Base-by-base conservation (phyloP, 1,140 invertebrate genomes). In the Galleria mellonella region DNA sequence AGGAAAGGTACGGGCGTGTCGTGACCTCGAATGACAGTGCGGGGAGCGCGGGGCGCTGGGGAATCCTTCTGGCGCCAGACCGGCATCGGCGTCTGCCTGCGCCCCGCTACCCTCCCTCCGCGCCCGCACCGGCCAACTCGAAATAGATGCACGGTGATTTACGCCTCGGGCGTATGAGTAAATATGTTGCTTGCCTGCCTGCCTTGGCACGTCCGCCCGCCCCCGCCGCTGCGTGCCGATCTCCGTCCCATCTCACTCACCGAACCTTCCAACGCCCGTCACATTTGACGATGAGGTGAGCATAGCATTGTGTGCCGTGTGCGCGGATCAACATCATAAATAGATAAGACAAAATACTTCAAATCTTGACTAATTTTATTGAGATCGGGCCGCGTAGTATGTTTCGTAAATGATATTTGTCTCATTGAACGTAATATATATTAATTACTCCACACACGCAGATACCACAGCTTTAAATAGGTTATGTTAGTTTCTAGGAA, bases 11-110 rank as follows among this genome's bases (percentile, higher is more conserved):
- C 55, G 64, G 70, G 70, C 63, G 70, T 65, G 62, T 62, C 47
- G 71, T 64, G 72, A 74, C 70, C 70, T 72, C 70, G 72, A 59
- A 48, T 51, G 57, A 36, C 32, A 54, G 41, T 23, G 54, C 57
- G 69, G 50, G 67, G 62, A 50, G 76, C 50, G 72, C 60, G 73
- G 72, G 71, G 77, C 72, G 79, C 74, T 83, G 83, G 83, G 83
- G 83, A 86, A 85, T 86, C 83, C 83, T 85, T 79, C 72, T 86
- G 83, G 83, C 83, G 83, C 83, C 83, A 86, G 83, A 84, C 83
- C 73, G 81, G 64, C 81, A 76, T 52, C 70, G 65, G 62, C 70
- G 79, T 83, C 79, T 83, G 71, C 69, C 62, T 68, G 72, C 70
- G 56, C 69, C 68, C 72, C 71, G 58, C 66, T 38, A 23, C 50